Base-by-base conservation (phyloP, 1,140 invertebrate species). In the Sycophaga agraensis region DNA sequence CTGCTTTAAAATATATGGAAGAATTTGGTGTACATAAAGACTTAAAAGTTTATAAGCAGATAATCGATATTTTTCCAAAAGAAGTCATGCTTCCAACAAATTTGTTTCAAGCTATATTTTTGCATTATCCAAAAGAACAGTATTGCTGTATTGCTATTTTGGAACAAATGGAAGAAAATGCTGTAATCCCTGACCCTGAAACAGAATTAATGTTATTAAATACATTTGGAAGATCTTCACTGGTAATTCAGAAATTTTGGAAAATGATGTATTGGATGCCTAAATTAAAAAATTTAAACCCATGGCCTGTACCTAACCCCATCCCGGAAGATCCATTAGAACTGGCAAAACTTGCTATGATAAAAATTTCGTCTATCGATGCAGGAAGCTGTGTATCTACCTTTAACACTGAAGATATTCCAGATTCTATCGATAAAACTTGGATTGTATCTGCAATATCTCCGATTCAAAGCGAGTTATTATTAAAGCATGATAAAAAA, bases 231-330 rank as follows among this genome's bases (percentile, higher is more conserved):
- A 80, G 83, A 57, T 82, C 88, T 68, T 88, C 88, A 11, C 85
- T 88, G 73, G 91, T 92, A 0, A 74, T 94, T 12, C 81, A 91
- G 60, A 97, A 96, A 74, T 92, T 87, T 72, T 89, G 88, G 83
- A 84, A 94, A 45, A 96, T 98, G 91, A 88, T 94, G 83, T 99
- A 99, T 73, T 99, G 97, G 97, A 91, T 97, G 89, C 95, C 96
- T 4, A 99, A 99, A 78, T 94, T 99, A 70, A 92, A 89, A 72
- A 89, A 98, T 76, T 74, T 90, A 0, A 94, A 93, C 66, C 97
- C 97, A 2, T 99, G 92, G 88, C 86, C 88, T 1, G 73, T 97
- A 39, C 93, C 96, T 0, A 82, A 87, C 31, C 83, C 87, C 1
- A 65, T 92, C 28, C 91, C 92, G 2, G 83, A 82, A 67, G 89